phyloP scores from a whole-genome alignment of 2,888 invertebrate species.

The Octodonta nipae region DNA sequence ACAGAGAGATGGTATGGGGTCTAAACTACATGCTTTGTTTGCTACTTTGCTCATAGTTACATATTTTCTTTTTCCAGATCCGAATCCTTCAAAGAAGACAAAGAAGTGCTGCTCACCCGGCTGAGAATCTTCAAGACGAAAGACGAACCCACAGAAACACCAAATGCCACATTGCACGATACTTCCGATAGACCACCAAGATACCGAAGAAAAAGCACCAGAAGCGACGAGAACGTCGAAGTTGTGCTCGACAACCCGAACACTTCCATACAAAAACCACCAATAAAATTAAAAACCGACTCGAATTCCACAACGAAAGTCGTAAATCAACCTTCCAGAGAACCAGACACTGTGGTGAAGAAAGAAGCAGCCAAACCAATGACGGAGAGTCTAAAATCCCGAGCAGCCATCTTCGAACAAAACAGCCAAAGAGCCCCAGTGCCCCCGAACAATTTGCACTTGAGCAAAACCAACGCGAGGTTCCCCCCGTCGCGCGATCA shows the following conservation, averaged over 20 bases:
- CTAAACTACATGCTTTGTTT: too few species aligned
- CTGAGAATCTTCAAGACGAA: conserved; percentile 33
- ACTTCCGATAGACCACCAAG: conserved; percentile 12
- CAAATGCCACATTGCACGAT: conserved; percentile 5
- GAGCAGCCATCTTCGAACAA: conserved; percentile 28
- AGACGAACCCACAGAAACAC: conserved; percentile 15
- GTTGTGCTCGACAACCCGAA: neutral
- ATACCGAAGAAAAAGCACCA: conserved; percentile 16
- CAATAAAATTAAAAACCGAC: too few species aligned
- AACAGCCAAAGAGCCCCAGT: conserved; percentile 15
- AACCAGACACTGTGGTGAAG: neutral
- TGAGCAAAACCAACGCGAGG: conserved; percentile 2
- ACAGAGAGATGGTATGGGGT: too few species aligned
- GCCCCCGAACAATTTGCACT: conserved; percentile 5
- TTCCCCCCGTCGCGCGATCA: conserved; percentile 9
- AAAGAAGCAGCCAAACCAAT: conserved; percentile 13
- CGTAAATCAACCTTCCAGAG: too few species aligned
- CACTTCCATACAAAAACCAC: neutral
- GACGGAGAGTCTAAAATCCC: conserved; percentile 22
- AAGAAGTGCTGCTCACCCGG: conserved; percentile 39
- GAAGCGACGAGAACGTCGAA: conserved; percentile 16
- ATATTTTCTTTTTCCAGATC: conserved; percentile 38
- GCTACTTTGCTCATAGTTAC: too few species aligned
- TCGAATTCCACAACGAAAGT: too few species aligned
- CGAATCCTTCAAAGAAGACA: conserved; percentile 58